Evolutionary conservation across 2,113 vertebrate species (phyloP).

Genomic region (Semnornis frantzii): DNA sequence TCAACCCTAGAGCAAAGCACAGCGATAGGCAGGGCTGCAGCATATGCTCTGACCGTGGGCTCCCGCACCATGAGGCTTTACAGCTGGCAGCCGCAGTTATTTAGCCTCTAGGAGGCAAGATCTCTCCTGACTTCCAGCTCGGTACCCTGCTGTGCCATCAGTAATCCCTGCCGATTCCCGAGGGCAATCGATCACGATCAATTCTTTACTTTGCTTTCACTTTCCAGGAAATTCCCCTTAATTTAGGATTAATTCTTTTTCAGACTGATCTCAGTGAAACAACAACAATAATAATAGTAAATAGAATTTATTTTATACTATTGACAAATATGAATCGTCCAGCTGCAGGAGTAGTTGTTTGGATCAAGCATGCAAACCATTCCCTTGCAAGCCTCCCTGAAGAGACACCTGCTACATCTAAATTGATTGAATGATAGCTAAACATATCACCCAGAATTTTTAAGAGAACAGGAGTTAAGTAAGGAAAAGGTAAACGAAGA

Average conservation of each 20-base stretch:
- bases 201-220: neutral
- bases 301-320: neutral
- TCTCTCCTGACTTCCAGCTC: neutral
- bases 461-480: neutral
- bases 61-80: fast-evolving
- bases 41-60: neutral
- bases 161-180: neutral
- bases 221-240: neutral
- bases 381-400: neutral
- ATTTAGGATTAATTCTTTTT: neutral
- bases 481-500: neutral
- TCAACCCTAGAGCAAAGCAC: neutral
- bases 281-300: neutral
- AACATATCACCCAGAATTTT: neutral
- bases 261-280: neutral
- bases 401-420: neutral
- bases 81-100: neutral
- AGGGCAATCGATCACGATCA: neutral
- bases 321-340: neutral
- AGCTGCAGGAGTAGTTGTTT: neutral
- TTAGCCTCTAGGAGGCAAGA: neutral
- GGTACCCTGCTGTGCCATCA: neutral
- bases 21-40: neutral
- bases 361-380: neutral
- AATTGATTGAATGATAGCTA: neutral